Conservation (phyloP, 2,888 invertebrate species). For the Charanyca ferruginea region DNA sequence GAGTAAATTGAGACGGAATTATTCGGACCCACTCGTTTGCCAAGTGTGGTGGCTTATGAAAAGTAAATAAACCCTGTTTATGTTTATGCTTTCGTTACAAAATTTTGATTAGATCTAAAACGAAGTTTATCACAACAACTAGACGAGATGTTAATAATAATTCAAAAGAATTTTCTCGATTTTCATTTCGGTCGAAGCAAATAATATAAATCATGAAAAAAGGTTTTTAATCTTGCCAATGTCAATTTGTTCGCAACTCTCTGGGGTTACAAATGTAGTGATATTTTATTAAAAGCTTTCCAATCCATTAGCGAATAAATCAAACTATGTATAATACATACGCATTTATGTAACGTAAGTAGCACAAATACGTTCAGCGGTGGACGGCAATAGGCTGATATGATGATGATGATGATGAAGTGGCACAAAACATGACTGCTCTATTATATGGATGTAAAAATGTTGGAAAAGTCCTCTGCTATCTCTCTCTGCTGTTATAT, state of each 20-base stretch:
- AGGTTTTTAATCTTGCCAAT: slow-evolving; percentile 60
- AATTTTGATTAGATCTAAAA: slow-evolving; percentile 36
- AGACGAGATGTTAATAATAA: slow-evolving; percentile 14
- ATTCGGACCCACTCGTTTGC: slow-evolving; percentile 71
- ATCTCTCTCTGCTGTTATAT: background rate
- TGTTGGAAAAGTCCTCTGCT: background rate
- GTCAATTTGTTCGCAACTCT: slow-evolving; percentile 57
- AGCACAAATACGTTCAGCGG: too few species aligned
- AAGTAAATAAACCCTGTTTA: slow-evolving; percentile 56
- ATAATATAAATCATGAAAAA: slow-evolving; percentile 49
- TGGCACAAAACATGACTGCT: slow-evolving; percentile 32
- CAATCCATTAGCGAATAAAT: slow-evolving; percentile 64
- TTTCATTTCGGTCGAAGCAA: slow-evolving; percentile 27
- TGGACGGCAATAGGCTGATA: too few species aligned
- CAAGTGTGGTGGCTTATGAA: slow-evolving; percentile 55
- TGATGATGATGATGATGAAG: too few species aligned
- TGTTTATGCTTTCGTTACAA: slow-evolving; percentile 40
- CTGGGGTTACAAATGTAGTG: slow-evolving; percentile 56
- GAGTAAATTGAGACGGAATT: slow-evolving; percentile 76
- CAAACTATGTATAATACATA: slow-evolving; percentile 47
- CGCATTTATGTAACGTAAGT: slow-evolving; percentile 28
- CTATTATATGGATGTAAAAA: slow-evolving; percentile 26
- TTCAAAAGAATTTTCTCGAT: slow-evolving; percentile 23
- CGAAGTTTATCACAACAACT: slow-evolving; percentile 14
- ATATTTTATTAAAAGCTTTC: slow-evolving; percentile 65